These are phyloP conservation scores for Cacoxenus indagator DNA, from an alignment of 2,888 invertebrate genomes.

Conservation along the genomic window DNA sequence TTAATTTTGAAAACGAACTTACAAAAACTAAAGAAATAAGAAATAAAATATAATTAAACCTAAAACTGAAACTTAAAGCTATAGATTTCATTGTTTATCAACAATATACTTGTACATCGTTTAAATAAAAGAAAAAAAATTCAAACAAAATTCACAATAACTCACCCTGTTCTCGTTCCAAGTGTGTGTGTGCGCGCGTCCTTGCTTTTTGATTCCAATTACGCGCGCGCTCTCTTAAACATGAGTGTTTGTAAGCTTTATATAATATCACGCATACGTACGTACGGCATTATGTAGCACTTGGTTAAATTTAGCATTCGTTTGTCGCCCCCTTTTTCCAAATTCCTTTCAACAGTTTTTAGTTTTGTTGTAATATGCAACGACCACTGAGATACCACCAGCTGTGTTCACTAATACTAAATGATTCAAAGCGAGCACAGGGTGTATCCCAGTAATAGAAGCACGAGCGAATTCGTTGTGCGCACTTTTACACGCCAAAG, in stretches of 20 bases:
- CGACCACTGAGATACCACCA: slow-evolving; percentile 98
- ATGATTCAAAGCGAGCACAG: slow-evolving; percentile 90
- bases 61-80: background rate
- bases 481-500: too few species aligned
- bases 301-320: slow-evolving; percentile 12
- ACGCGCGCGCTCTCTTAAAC: too few species aligned
- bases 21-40: slow-evolving; percentile 30
- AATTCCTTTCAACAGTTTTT: background rate
- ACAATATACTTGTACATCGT: background rate
- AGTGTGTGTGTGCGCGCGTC: too few species aligned
- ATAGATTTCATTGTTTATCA: background rate
- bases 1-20: slow-evolving; percentile 36
- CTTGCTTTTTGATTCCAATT: too few species aligned
- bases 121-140: slow-evolving; percentile 25
- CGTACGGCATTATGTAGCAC: background rate
- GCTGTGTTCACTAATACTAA: slow-evolving; percentile 91
- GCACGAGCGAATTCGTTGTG: slow-evolving; percentile 39
- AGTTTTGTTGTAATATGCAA: slow-evolving; percentile 55
- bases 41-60: slow-evolving; percentile 16
- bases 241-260: background rate
- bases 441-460: slow-evolving; percentile 93
- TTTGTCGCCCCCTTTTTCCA: background rate
- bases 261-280: slow-evolving; percentile 2
- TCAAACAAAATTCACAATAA: slow-evolving; percentile 34
- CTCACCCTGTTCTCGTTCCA: slow-evolving; percentile 48